Percentiles rank a stretch among this genome's conserved stretches.
These are phyloP conservation scores for Spinibarbus caldwelli DNA, from an alignment of 2,797 vertebrate species.

Conservation along the genomic window DNA sequence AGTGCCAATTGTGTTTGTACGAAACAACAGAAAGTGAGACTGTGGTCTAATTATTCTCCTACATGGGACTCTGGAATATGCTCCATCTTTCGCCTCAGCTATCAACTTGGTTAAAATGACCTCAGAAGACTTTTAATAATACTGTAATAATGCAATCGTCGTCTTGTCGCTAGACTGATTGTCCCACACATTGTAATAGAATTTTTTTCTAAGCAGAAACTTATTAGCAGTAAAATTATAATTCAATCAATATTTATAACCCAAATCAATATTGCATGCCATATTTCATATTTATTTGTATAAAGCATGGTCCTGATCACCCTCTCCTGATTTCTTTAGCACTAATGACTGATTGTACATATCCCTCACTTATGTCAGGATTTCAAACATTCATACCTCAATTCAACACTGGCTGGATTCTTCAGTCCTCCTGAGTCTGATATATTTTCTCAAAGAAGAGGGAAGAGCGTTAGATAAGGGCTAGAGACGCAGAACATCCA, in stretches of 20 bases:
- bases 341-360: neutral
- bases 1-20: neutral
- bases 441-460: slow-evolving; percentile 36
- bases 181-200: neutral
- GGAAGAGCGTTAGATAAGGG: slow-evolving; percentile 38
- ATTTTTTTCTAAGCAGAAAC: neutral
- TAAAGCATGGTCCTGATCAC: neutral
- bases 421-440: neutral
- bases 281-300: neutral
- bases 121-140: neutral
- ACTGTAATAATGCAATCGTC: neutral
- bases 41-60: neutral
- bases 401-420: neutral
- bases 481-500: slow-evolving; percentile 20
- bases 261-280: neutral
- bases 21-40: neutral
- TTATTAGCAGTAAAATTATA: neutral
- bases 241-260: neutral
- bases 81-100: neutral
- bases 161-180: neutral
- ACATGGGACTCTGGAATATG: neutral
- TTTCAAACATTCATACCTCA: neutral
- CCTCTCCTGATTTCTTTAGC: neutral
- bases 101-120: neutral
- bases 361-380: neutral